These are phyloP conservation scores for Oxyruncus cristatus DNA, from an alignment of 2,113 vertebrate genomes.

Conservation along the genomic window DNA sequence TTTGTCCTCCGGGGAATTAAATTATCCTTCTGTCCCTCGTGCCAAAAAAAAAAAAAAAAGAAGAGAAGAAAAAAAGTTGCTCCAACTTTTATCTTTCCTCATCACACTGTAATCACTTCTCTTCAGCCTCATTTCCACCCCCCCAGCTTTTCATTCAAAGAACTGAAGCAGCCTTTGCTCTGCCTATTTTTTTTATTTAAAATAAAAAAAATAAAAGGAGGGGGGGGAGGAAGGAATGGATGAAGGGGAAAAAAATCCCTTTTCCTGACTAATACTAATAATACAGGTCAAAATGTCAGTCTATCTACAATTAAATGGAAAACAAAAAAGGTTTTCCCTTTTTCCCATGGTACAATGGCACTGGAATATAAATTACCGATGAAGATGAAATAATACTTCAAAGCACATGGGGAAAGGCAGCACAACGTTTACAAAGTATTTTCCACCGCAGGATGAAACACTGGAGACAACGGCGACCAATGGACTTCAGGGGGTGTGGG, in stretches of 20 bases:
- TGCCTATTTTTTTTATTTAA: conserved; percentile 75
- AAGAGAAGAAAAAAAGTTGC: conserved; percentile 43
- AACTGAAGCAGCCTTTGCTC: conserved; percentile 62
- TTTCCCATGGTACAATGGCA: conserved; percentile 74
- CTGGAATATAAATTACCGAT: conserved; percentile 78
- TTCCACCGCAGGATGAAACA: conserved; percentile 64
- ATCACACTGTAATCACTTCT: conserved; percentile 72
- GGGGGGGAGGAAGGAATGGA: background rate
- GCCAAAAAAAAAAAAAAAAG: background rate
- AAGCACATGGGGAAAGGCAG: conserved; percentile 72
- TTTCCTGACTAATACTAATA: conserved; percentile 78
- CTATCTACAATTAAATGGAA: conserved; percentile 76
- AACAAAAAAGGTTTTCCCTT: conserved; percentile 73
- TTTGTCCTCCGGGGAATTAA: conserved; percentile 40
- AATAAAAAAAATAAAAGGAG: conserved; percentile 7
- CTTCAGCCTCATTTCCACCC: conserved; percentile 51
- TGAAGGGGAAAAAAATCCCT: conserved; percentile 64
- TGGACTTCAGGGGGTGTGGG: conserved; percentile 61
- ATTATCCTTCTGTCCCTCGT: conserved; percentile 36
- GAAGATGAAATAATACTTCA: conserved; percentile 83
- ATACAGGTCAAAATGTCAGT: conserved; percentile 81
- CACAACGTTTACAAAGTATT: conserved; percentile 76
- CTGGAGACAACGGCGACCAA: conserved; percentile 67
- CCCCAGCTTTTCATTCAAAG: conserved; percentile 64
- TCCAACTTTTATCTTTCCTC: conserved; percentile 69